phyloP scores from a whole-genome alignment of 2,888 invertebrate species.

The Agrochola lychnidis region DNA sequence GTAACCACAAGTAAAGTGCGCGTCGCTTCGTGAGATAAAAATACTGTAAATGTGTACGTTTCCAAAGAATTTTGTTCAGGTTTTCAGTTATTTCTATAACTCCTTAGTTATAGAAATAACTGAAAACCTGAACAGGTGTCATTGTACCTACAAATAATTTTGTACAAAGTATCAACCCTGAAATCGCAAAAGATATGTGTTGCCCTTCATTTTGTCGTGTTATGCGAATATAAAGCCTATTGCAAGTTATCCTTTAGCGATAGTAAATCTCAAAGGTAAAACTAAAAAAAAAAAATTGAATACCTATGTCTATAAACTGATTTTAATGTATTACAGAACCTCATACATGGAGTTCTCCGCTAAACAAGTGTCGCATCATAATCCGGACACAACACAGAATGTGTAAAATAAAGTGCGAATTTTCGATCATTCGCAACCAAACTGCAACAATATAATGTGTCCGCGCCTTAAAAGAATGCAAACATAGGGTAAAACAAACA shows the following conservation, averaged over 20 bases:
- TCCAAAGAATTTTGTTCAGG: no score
- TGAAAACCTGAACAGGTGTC: neutral
- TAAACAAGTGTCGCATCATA: neutral
- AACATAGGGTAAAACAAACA: conserved; percentile 43
- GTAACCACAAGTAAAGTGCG: no score
- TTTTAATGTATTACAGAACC: neutral
- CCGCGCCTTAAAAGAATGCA: conserved; percentile 23
- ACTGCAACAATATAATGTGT: neutral
- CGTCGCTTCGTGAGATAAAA: no score
- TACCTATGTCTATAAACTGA: neutral
- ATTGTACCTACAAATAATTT: neutral
- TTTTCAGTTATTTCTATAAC: no score
- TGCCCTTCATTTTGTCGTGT: neutral
- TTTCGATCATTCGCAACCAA: conserved; percentile 19
- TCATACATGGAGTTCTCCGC: neutral
- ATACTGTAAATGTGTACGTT: no score
- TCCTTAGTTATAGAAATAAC: neutral
- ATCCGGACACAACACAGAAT: conserved; percentile 1
- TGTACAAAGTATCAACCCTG: neutral
- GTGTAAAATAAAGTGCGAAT: neutral
- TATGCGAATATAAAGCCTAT: neutral
- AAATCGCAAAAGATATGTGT: no score
- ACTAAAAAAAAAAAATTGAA: neutral
- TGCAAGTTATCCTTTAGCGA: neutral
- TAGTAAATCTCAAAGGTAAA: neutral